Conservation (phyloP, 2,113 vertebrate genomes). For the Thinocorus orbignyianus region DNA sequence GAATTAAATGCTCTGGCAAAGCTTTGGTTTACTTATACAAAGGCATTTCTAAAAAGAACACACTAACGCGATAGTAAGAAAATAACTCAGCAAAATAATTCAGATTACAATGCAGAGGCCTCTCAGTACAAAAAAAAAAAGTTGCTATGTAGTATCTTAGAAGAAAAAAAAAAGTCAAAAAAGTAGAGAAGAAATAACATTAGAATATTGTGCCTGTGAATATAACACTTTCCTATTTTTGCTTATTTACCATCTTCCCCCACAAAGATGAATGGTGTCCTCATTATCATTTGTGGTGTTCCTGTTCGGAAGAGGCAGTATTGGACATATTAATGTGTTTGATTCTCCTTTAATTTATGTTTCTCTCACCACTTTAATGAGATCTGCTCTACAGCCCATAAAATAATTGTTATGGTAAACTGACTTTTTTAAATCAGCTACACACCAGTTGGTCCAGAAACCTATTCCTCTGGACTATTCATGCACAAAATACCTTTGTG, state of each 20-base stretch:
- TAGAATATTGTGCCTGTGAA: not conserved
- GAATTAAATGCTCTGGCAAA: slow-evolving; percentile 6
- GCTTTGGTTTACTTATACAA: not conserved
- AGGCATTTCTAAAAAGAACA: not conserved
- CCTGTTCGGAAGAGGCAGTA: slow-evolving; percentile 47
- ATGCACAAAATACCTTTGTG: slow-evolving; percentile 84
- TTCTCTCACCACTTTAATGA: slow-evolving; percentile 76
- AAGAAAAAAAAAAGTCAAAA: not conserved
- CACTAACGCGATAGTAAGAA: not conserved
- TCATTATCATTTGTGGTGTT: slow-evolving; percentile 69
- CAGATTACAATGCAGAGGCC: not conserved
- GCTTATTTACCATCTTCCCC: not conserved
- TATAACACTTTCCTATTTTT: slow-evolving; percentile 23
- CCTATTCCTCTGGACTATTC: slow-evolving; percentile 79
- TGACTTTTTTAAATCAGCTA: slow-evolving; percentile 84
- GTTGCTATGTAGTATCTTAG: not conserved
- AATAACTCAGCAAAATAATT: not conserved
- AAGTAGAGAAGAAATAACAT: not conserved
- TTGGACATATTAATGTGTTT: slow-evolving; percentile 72
- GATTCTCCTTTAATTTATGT: slow-evolving; percentile 71
- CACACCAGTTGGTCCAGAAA: slow-evolving; percentile 83
- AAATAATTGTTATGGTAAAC: slow-evolving; percentile 86
- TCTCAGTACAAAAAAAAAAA: not conserved
- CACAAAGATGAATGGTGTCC: slow-evolving; percentile 11
- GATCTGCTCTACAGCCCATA: slow-evolving; percentile 76